A percentile compares a stretch with the other conserved stretches of the same genome.
phyloP scores from a whole-genome alignment of 2,797 vertebrate species.

The Furcifer pardalis region DNA sequence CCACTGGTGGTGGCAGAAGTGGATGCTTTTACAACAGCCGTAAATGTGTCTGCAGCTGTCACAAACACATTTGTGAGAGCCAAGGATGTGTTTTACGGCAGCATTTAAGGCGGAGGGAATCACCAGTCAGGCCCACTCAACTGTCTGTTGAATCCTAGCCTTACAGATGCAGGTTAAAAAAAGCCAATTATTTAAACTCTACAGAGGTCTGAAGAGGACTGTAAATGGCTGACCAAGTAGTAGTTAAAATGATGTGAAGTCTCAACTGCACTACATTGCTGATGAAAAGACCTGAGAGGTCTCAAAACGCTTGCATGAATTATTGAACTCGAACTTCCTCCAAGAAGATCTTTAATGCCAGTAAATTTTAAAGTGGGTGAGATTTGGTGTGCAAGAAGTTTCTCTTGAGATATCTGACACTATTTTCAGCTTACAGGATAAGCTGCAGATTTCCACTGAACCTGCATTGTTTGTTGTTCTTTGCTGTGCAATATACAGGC shows the following conservation, averaged over 20 bases:
- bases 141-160: no score
- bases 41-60: no score
- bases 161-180: conserved; percentile 18
- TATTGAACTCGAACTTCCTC: conserved; percentile 27
- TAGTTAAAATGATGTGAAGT: conserved; percentile 6
- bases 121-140: no score
- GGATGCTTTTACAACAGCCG: no score
- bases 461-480: conserved; percentile 30
- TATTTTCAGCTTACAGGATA: conserved; percentile 12
- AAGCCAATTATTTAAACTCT: conserved; percentile 19
- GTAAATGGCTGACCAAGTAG: conserved; percentile 32
- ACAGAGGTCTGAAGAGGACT: conserved; percentile 1
- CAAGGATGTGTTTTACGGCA: no score
- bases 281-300: conserved; percentile 37
- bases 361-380: background rate
- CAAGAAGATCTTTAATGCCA: background rate
- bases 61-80: no score
- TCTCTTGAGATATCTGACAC: background rate
- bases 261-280: conserved; percentile 10
- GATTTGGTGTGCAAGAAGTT: background rate
- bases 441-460: conserved; percentile 25
- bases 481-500: conserved; percentile 25
- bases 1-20: no score
- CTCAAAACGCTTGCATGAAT: conserved; percentile 9
- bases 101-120: no score